These are phyloP conservation scores for Anthopleura xanthogrammica DNA, from an alignment of 92 coral and sea anemone species.

Conservation along the genomic window DNA sequence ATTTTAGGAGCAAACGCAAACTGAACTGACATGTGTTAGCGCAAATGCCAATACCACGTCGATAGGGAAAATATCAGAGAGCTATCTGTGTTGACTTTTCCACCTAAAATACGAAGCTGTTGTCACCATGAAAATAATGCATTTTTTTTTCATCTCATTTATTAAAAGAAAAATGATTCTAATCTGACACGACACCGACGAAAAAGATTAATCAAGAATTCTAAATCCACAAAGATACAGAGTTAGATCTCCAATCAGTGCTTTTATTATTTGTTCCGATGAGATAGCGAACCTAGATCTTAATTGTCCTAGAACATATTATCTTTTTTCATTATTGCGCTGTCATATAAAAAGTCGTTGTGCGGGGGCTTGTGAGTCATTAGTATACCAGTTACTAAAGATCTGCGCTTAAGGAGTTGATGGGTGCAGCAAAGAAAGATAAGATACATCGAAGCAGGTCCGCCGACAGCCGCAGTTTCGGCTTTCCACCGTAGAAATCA, in stretches of 20 bases:
- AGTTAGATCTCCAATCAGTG: background rate
- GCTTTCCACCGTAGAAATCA: too few relatives aligned
- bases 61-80: background rate
- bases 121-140: background rate
- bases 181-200: background rate
- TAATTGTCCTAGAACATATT: background rate
- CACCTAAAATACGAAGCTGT: background rate
- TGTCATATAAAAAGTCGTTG: background rate
- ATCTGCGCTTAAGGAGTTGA: background rate
- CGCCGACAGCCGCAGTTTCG: too few relatives aligned
- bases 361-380: background rate
- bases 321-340: background rate
- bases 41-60: background rate
- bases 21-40: background rate
- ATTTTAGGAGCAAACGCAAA: background rate
- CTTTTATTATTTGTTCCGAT: background rate
- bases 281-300: background rate
- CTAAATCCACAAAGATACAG: background rate
- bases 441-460: background rate
- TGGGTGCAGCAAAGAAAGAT: background rate
- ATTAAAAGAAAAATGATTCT: background rate
- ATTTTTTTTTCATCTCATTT: background rate
- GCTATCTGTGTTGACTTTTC: slow-evolving; percentile 7
- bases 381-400: background rate
- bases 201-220: background rate